Base-by-base conservation (phyloP, 2,797 vertebrate genomes). In the Ceryle rudis region DNA sequence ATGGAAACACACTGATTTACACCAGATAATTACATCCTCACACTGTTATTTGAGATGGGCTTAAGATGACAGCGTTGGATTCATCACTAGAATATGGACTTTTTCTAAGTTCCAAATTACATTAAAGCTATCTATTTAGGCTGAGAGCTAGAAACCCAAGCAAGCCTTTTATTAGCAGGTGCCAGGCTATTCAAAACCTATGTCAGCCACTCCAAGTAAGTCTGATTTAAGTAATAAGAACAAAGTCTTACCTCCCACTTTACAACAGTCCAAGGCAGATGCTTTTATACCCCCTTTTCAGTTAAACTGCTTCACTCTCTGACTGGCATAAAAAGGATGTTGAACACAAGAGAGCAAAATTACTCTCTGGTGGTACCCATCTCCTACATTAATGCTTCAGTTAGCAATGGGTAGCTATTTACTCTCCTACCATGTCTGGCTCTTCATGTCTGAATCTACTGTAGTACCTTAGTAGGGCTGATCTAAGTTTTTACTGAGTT, bases 1-100 rank as follows among this genome's bases (percentile, higher is more conserved):
- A n/a, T 39, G 57, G 69, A 90, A 61, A 11, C 3, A 2, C 15
- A 49, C 86, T 54, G 74, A 89, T 93, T 96, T 93, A 75, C 75
- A 81, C 61, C 1, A 1, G 11, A 13, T 71, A 77, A 92, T 77
- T 85, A 35, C 29, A 14, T 57, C 5, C 37, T 31, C 23, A 7
- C 19, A 33, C 9, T 35, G 18, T n/a, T 80, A 4, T 62, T 78
- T 90, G 82, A 80, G 51, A 62, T 65, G 49, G 72, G 39, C 65
- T 87, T 39, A 91, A 49, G 79, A 89, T 55, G 41, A 72, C 46
- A 61, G 46, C 23, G 44, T 5, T n/a, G 16, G 15, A 35, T 80
- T 87, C 72, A 31, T 14, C 3, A 6, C 8, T 39, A 71, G 74
- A 85, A 85, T 78, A 67, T 23, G 80, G 78, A 77, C 33, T 23